These are phyloP conservation scores for Myanophis thanlyinensis DNA, from an alignment of 2,113 vertebrate species.

Conservation along the genomic window DNA sequence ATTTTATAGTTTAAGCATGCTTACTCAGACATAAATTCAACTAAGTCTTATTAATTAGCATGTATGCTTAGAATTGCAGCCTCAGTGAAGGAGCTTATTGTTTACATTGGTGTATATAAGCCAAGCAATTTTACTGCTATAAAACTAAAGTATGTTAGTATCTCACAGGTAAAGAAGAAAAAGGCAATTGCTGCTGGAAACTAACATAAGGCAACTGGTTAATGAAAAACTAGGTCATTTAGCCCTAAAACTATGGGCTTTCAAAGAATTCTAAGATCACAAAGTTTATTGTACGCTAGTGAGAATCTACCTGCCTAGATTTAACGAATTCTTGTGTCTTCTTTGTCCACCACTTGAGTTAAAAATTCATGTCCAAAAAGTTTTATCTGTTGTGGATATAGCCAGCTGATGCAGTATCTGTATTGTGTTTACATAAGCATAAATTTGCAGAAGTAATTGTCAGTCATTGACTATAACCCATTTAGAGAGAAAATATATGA, in stretches of 20 bases:
- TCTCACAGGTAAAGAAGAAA: constrained; percentile 37
- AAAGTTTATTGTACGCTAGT: no score
- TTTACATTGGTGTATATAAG: background rate
- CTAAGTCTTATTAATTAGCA: background rate
- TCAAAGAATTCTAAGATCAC: no score
- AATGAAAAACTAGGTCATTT: background rate
- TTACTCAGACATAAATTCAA: background rate
- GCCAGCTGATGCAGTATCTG: no score
- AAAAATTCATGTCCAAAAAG: no score
- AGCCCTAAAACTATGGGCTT: background rate
- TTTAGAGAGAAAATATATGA: background rate
- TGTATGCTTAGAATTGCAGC: background rate
- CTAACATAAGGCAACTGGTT: constrained; percentile 11
- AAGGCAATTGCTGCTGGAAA: constrained; percentile 26
- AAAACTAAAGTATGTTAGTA: no score
- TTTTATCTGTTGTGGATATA: no score
- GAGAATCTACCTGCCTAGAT: no score
- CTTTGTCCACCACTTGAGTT: no score
- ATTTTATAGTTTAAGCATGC: background rate
- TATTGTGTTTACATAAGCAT: background rate
- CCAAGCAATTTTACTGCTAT: background rate
- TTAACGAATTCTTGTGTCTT: no score
- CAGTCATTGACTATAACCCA: background rate
- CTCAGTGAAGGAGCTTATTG: constrained; percentile 1
- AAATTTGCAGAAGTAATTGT: background rate